Evolutionary conservation across 2,113 vertebrate species (phyloP).

Genomic region (Pelobates fuscus): DNA sequence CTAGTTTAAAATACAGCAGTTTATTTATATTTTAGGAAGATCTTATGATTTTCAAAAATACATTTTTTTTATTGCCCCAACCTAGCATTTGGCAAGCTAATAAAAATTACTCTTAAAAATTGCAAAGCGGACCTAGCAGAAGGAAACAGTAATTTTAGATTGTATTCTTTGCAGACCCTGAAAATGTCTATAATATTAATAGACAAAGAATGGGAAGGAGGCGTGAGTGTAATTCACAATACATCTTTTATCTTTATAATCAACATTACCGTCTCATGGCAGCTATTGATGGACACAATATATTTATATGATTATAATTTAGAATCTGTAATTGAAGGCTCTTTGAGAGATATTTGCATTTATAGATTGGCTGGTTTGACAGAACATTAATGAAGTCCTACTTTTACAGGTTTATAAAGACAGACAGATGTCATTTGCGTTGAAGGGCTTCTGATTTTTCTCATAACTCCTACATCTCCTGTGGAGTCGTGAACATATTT

Average conservation of each 20-base stretch:
- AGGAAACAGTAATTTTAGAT: too few relatives aligned
- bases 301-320: slow-evolving; percentile 31
- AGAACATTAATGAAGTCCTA: slow-evolving; percentile 22
- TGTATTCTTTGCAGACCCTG: too few relatives aligned
- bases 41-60: too few relatives aligned
- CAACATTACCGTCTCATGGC: slow-evolving; percentile 17
- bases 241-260: slow-evolving; percentile 23
- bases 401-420: neutral
- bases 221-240: neutral
- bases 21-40: too few relatives aligned
- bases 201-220: neutral
- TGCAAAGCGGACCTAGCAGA: too few relatives aligned
- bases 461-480: neutral
- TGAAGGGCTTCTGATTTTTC: slow-evolving; percentile 1
- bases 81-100: too few relatives aligned
- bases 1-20: too few relatives aligned
- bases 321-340: slow-evolving; percentile 20
- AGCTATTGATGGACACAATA: slow-evolving; percentile 26
- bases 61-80: too few relatives aligned
- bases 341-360: slow-evolving; percentile 9
- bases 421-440: neutral
- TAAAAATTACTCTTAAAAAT: too few relatives aligned
- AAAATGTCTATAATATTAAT: neutral
- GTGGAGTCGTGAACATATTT: neutral
- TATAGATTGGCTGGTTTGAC: slow-evolving; percentile 23